Percentiles rank a stretch among this genome's conserved stretches.
Evolutionary conservation across 2,113 vertebrate genomes (phyloP).

Genomic region (Pantherophis guttatus): DNA sequence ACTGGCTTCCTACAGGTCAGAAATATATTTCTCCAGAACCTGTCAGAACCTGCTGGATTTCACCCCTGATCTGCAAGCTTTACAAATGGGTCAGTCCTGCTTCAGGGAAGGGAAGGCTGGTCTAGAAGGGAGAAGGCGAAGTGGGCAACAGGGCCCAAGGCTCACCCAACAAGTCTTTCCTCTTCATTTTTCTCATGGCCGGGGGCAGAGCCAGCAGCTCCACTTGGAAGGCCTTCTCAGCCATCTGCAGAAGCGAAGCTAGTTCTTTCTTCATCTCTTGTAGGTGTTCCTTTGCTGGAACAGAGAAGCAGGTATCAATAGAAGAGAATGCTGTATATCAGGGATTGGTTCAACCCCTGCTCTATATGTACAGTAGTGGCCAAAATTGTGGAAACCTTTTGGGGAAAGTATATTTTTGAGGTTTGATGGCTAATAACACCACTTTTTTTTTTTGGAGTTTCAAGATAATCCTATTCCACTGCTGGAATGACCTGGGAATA

Average conservation of each 20-base stretch:
- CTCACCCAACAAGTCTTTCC: conserved; percentile 58
- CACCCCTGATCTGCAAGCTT: neutral
- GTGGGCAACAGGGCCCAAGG: no score
- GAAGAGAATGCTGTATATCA: neutral
- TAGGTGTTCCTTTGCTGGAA: conserved; percentile 52
- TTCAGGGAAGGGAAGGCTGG: neutral
- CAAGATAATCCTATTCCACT: no score
- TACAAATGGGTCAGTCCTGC: neutral
- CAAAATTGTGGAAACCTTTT: no score
- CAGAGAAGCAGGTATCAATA: neutral
- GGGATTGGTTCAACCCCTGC: neutral
- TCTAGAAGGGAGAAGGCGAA: neutral
- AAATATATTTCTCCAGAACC: no score
- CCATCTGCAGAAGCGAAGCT: conserved; percentile 40
- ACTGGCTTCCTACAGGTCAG: neutral
- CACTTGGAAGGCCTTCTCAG: conserved; percentile 50
- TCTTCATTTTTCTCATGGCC: conserved; percentile 56
- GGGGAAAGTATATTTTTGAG: no score
- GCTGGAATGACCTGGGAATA: no score
- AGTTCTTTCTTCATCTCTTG: conserved; percentile 60
- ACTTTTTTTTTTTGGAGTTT: no score
- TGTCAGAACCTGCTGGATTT: no score
- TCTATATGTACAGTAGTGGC: no score
- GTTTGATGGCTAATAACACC: no score
- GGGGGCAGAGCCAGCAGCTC: conserved; percentile 57